Evolutionary conservation across 2,888 invertebrate species (phyloP).

Genomic region (Drosophila buzzatii): DNA sequence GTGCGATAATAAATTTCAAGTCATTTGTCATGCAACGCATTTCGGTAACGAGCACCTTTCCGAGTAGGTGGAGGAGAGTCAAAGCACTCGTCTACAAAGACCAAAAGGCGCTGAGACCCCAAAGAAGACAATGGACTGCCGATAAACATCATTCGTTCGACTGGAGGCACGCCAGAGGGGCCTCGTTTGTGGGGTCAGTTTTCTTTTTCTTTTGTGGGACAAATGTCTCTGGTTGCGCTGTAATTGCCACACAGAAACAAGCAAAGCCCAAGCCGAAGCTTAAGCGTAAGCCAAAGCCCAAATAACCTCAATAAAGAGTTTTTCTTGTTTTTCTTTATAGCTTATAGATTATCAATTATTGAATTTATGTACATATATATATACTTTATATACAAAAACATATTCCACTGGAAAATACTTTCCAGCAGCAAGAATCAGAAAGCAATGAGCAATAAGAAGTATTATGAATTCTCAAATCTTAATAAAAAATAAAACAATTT

Average conservation of each 20-base stretch:
- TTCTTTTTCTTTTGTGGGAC: constrained; percentile 37
- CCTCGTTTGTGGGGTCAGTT: constrained; percentile 45
- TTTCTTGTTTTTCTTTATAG: constrained; percentile 31
- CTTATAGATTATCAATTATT: constrained; percentile 58
- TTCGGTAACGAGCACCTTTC: constrained; percentile 71
- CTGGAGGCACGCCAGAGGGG: constrained; percentile 11
- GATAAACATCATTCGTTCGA: constrained; percentile 74
- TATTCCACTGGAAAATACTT: constrained; percentile 24
- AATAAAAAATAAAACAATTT: neutral
- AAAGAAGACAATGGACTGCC: constrained; percentile 63
- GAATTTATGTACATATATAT: constrained; percentile 37
- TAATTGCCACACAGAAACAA: constrained; percentile 63
- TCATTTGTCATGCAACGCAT: constrained; percentile 81
- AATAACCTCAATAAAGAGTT: constrained; percentile 1
- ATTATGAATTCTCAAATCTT: neutral
- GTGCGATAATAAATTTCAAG: constrained; percentile 74
- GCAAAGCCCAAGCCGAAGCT: neutral
- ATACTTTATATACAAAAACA: neutral
- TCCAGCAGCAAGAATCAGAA: neutral
- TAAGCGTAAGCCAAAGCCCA: neutral
- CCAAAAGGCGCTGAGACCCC: constrained; percentile 38
- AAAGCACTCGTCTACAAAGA: constrained; percentile 12
- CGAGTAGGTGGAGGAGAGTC: constrained; percentile 20
- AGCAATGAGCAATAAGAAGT: neutral
- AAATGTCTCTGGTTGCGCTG: constrained; percentile 69